A percentile compares a stretch with the other conserved stretches of the same genome.
phyloP scores from a whole-genome alignment of 2,797 vertebrate genomes.

The Gadopsis marmoratus region DNA sequence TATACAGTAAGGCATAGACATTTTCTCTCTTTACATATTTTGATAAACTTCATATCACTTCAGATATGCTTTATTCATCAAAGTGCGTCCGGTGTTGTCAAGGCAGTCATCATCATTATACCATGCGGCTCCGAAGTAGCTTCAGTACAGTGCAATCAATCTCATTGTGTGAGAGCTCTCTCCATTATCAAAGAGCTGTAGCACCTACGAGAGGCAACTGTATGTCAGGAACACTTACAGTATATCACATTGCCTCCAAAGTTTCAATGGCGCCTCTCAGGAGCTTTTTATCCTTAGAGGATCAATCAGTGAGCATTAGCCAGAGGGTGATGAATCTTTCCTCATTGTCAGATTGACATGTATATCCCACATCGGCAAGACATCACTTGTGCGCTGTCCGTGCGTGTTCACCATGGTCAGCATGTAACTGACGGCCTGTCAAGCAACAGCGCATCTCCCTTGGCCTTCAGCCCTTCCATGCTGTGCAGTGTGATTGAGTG shows the following conservation, averaged over 20 bases:
- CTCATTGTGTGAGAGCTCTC: constrained; percentile 44
- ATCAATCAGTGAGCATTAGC: constrained; percentile 76
- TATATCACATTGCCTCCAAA: constrained; percentile 34
- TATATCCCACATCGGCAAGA: constrained; percentile 60
- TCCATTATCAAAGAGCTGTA: constrained; percentile 58
- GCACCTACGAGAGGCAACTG: constrained; percentile 35
- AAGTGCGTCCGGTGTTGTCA: constrained; percentile 31
- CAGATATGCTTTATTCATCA: constrained; percentile 30
- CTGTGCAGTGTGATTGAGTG: constrained; percentile 55
- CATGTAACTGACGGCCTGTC: constrained; percentile 50
- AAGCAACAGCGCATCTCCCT: constrained; percentile 40
- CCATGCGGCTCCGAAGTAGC: constrained; percentile 10
- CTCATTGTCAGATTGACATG: constrained; percentile 70
- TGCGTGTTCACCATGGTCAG: constrained; percentile 19
- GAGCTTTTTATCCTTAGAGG: constrained; percentile 69
- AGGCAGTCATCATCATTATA: constrained; percentile 26
- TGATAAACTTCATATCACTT: constrained; percentile 17
- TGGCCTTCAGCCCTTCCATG: constrained; percentile 26
- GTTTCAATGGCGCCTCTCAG: constrained; percentile 57
- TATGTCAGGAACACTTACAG: constrained; percentile 63
- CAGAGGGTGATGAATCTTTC: constrained; percentile 75
- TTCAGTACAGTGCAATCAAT: constrained; percentile 43
- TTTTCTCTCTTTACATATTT: not conserved
- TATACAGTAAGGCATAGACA: not conserved
- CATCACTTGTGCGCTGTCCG: constrained; percentile 34